Evolutionary conservation across 2,113 vertebrate genomes (phyloP).

Genomic region (Anhinga rufa): DNA sequence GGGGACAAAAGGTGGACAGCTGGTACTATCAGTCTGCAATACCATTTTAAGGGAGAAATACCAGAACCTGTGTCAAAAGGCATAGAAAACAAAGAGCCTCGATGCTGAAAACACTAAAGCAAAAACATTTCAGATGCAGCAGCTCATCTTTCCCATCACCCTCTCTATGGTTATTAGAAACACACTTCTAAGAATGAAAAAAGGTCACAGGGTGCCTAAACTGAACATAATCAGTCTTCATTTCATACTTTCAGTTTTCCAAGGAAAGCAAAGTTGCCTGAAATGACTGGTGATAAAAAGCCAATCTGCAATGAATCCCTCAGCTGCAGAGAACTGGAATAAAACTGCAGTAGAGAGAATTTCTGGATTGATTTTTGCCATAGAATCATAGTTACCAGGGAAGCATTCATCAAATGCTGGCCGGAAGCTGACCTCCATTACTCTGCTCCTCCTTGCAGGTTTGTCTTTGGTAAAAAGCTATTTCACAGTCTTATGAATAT

Average conservation of each 20-base stretch:
- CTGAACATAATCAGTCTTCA: background rate
- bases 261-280: slow-evolving; percentile 15
- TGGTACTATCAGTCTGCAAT: slow-evolving; percentile 53
- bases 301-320: slow-evolving; percentile 12
- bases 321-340: slow-evolving; percentile 21
- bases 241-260: background rate
- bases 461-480: slow-evolving; percentile 46
- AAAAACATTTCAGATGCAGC: background rate
- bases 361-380: slow-evolving; percentile 55
- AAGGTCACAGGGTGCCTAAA: background rate
- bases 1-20: slow-evolving; percentile 61
- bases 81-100: background rate
- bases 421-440: slow-evolving; percentile 40
- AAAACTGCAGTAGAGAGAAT: background rate
- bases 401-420: slow-evolving; percentile 30
- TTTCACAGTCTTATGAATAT: slow-evolving; percentile 45
- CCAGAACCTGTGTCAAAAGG: slow-evolving; percentile 29
- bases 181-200: background rate
- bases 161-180: background rate
- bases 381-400: slow-evolving; percentile 16
- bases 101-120: background rate
- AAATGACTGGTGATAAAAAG: slow-evolving; percentile 36
- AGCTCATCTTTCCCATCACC: background rate
- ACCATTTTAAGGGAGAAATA: slow-evolving; percentile 41
- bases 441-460: slow-evolving; percentile 31